Conservation (phyloP, 2,113 vertebrate species). For the Pollachius pollachius region DNA sequence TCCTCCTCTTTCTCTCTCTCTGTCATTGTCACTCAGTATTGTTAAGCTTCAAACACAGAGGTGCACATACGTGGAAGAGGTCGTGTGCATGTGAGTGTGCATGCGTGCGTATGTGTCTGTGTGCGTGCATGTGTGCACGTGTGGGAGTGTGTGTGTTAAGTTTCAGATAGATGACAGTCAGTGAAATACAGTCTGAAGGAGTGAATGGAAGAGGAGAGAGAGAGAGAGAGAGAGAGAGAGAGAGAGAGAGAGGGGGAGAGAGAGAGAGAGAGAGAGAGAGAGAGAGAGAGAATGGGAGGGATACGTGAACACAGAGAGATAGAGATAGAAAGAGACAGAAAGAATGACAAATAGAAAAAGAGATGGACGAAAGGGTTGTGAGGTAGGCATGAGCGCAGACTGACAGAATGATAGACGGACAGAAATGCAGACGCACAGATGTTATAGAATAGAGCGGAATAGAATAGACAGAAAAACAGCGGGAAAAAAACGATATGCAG, state of each 20-base stretch:
- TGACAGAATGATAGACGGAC: too few relatives aligned
- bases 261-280: neutral
- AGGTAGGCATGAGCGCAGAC: too few relatives aligned
- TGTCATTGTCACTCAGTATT: too few relatives aligned
- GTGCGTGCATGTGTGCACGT: slow-evolving; percentile 7
- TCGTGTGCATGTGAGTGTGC: neutral
- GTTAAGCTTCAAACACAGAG: too few relatives aligned
- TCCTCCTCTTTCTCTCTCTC: neutral
- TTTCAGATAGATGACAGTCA: slow-evolving; percentile 67
- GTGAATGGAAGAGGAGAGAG: slow-evolving; percentile 43
- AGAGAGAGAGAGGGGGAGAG: slow-evolving; percentile 1
- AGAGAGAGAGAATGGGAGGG: neutral
- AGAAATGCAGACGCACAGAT: too few relatives aligned
- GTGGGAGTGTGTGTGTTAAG: slow-evolving; percentile 21
- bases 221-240: slow-evolving; percentile 4
- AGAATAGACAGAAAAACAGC: too few relatives aligned
- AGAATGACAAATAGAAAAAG: too few relatives aligned
- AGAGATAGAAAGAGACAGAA: too few relatives aligned
- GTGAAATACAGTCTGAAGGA: slow-evolving; percentile 62
- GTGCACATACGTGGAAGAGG: slow-evolving; percentile 14
- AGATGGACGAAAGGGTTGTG: too few relatives aligned
- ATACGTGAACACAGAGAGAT: neutral
- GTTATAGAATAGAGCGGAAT: too few relatives aligned
- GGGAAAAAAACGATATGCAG: too few relatives aligned
- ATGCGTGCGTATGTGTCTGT: slow-evolving; percentile 1